phyloP scores from a whole-genome alignment of 2,797 vertebrate genomes.

The Poeciliopsis infans region DNA sequence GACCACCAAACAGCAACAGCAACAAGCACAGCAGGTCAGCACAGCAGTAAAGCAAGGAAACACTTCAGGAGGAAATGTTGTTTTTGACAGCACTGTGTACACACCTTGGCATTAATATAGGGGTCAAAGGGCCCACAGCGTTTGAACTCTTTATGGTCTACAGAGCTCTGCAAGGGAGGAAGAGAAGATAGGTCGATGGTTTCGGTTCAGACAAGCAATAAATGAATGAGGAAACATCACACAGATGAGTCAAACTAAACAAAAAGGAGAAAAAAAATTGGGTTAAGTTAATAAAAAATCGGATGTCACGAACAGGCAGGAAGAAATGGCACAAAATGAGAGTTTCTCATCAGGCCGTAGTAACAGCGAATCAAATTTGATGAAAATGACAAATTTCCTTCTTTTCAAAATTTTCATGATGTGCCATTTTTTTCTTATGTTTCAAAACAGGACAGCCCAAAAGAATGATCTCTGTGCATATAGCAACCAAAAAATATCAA shows the following conservation, averaged over 20 bases:
- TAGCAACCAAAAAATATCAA: conserved; percentile 59
- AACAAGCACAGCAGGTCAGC: conserved; percentile 51
- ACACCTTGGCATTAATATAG: conserved; percentile 99
- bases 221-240: conserved; percentile 74
- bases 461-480: conserved; percentile 37
- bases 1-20: conserved; percentile 42
- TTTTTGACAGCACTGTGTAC: conserved; percentile 83
- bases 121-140: conserved; percentile 99
- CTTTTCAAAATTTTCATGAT: conserved; percentile 47
- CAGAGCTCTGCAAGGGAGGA: conserved; percentile 96
- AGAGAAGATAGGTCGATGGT: conserved; percentile 85
- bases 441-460: conserved; percentile 42
- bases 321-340: conserved; percentile 71
- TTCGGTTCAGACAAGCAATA: conserved; percentile 81
- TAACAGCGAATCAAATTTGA: neutral
- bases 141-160: conserved; percentile 99
- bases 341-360: neutral
- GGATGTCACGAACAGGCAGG: conserved; percentile 62
- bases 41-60: conserved; percentile 59
- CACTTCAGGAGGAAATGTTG: conserved; percentile 45
- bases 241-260: conserved; percentile 59
- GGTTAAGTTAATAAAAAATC: conserved; percentile 74
- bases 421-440: conserved; percentile 67
- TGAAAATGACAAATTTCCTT: neutral
- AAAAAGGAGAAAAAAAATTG: conserved; percentile 42